These are phyloP conservation scores for Apantesis nais DNA, from an alignment of 2,888 invertebrate genomes.

Conservation along the genomic window DNA sequence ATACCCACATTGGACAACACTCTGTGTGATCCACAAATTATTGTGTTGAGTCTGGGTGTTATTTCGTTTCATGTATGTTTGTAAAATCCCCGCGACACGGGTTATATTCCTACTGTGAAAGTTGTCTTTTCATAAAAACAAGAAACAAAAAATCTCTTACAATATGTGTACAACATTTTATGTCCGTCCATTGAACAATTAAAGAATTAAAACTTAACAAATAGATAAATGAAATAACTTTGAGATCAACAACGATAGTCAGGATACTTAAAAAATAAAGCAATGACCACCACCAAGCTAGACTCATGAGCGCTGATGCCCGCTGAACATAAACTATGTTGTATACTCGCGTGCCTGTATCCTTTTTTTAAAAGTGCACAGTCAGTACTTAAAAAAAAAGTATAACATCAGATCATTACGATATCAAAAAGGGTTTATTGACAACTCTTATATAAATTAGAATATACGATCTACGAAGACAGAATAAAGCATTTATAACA, in stretches of 20 bases:
- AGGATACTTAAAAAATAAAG: background rate
- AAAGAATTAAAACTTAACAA: background rate
- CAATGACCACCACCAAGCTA: too few relatives aligned
- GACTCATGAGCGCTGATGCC: background rate
- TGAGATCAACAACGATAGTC: background rate
- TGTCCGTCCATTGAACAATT: background rate
- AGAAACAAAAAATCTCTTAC: too few relatives aligned
- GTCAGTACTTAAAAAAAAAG: too few relatives aligned
- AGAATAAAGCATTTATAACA: background rate
- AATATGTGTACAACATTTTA: background rate
- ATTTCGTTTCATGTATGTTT: too few relatives aligned
- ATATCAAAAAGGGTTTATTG: background rate
- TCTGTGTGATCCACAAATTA: too few relatives aligned
- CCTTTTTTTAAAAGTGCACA: too few relatives aligned
- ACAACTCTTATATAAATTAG: slow-evolving; percentile 1
- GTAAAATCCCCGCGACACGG: too few relatives aligned
- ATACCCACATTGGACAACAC: too few relatives aligned
- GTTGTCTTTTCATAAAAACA: too few relatives aligned
- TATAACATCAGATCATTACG: background rate
- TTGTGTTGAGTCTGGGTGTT: too few relatives aligned
- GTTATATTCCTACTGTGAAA: too few relatives aligned
- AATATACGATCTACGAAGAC: background rate
- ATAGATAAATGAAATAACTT: background rate
- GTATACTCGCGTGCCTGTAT: background rate
- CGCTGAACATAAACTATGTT: background rate